Evolutionary conservation across 2,888 invertebrate genomes (phyloP).

Genomic region (Trachelus iudaicus): DNA sequence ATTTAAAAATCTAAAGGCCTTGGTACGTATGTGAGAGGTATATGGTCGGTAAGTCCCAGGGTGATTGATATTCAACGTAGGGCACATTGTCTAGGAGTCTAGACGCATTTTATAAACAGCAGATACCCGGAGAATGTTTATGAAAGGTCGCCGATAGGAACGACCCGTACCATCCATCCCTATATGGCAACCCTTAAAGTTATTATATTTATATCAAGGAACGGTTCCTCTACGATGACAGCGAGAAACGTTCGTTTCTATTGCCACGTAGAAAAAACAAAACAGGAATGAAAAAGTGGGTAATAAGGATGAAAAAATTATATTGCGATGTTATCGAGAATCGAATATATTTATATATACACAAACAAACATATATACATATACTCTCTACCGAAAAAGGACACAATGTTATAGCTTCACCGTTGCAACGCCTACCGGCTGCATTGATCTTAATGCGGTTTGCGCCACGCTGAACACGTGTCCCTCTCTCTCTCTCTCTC

Average conservation of each 20-base stretch:
- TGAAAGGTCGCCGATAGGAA: neutral
- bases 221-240: neutral
- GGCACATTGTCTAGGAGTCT: conserved; percentile 13
- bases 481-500: neutral
- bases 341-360: neutral
- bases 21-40: neutral
- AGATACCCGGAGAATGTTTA: conserved; percentile 8
- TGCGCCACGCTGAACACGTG: neutral
- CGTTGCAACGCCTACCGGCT: neutral
- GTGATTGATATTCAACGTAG: conserved; percentile 14
- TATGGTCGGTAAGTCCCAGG: neutral
- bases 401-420: neutral
- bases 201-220: neutral
- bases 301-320: neutral
- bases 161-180: neutral
- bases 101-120: conserved; percentile 19
- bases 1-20: neutral
- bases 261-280: neutral
- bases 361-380: no score
- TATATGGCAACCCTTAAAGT: neutral
- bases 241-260: neutral
- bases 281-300: neutral
- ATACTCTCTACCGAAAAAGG: neutral
- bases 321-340: neutral
- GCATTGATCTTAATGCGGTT: conserved; percentile 7